A percentile compares a stretch with the other conserved stretches of the same genome.
Conservation (phyloP, 2,797 vertebrate species). For the Sebastes itinus region DNA sequence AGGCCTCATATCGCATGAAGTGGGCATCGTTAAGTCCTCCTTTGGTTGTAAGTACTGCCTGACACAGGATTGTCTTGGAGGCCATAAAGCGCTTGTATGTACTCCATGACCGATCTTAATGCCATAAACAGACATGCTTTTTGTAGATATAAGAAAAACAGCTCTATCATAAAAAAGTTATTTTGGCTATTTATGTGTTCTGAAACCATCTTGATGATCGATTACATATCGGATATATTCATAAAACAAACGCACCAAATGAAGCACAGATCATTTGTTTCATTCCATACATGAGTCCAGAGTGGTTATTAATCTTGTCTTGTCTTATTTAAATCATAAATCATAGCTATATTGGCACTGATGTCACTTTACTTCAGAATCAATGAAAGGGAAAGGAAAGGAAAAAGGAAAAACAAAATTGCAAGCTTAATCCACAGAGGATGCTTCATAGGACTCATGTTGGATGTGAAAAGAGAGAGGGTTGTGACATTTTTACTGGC, state of each 20-base stretch:
- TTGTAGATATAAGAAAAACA: slow-evolving; percentile 59
- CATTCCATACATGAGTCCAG: slow-evolving; percentile 9
- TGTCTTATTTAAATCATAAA: slow-evolving; percentile 45
- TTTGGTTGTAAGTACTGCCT: slow-evolving; percentile 79
- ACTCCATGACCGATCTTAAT: slow-evolving; percentile 74
- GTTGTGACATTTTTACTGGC: slow-evolving; percentile 64
- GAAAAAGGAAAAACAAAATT: neutral
- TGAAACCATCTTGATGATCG: slow-evolving; percentile 22
- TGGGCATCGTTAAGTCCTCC: slow-evolving; percentile 78
- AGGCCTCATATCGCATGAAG: slow-evolving; percentile 79
- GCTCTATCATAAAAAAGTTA: slow-evolving; percentile 73
- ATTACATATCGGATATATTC: slow-evolving; percentile 13
- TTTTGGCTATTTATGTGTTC: slow-evolving; percentile 39
- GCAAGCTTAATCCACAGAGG: neutral
- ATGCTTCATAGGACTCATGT: slow-evolving; percentile 20
- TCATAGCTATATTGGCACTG: slow-evolving; percentile 59
- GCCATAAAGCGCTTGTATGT: slow-evolving; percentile 45
- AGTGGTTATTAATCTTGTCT: slow-evolving; percentile 44
- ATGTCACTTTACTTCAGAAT: slow-evolving; percentile 59
- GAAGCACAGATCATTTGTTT: slow-evolving; percentile 35
- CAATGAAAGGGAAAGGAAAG: slow-evolving; percentile 13
- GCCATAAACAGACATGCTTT: slow-evolving; percentile 47
- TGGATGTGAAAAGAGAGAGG: slow-evolving; percentile 25
- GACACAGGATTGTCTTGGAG: slow-evolving; percentile 76
- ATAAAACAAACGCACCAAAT: slow-evolving; percentile 8